These are phyloP conservation scores for Parnassius smintheus DNA, from an alignment of 2,888 invertebrate genomes.

Conservation along the genomic window DNA sequence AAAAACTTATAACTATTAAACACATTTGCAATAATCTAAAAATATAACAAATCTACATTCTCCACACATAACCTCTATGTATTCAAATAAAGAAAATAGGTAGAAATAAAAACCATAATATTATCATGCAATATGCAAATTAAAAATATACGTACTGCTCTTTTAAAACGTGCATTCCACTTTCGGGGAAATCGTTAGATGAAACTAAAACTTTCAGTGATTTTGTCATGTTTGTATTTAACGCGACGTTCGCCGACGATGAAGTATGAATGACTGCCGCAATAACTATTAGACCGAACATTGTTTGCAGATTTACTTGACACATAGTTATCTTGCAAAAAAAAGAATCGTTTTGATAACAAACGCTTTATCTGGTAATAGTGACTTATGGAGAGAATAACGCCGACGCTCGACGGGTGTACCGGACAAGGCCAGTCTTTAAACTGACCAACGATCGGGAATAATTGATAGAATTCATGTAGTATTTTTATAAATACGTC, in stretches of 20 bases:
- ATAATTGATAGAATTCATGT: background rate
- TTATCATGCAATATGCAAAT: background rate
- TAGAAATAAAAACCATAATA: background rate
- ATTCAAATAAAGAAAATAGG: background rate
- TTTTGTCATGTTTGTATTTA: slow-evolving; percentile 57
- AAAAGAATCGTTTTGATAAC: slow-evolving; percentile 25
- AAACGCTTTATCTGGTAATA: slow-evolving; percentile 24
- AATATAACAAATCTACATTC: too few relatives aligned
- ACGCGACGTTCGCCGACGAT: slow-evolving; percentile 35
- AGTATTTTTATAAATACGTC: slow-evolving; percentile 9
- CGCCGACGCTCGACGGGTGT: slow-evolving; percentile 8
- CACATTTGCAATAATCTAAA: too few relatives aligned
- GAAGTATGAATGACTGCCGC: slow-evolving; percentile 37
- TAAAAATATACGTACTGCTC: slow-evolving; percentile 78
- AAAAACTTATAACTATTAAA: too few relatives aligned
- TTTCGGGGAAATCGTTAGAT: slow-evolving; percentile 84
- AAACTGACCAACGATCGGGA: slow-evolving; percentile 15
- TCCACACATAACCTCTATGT: too few relatives aligned
- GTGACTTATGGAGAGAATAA: background rate
- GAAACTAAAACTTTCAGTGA: slow-evolving; percentile 85
- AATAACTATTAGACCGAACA: slow-evolving; percentile 25
- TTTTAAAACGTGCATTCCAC: slow-evolving; percentile 83
- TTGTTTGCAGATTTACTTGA: slow-evolving; percentile 25
- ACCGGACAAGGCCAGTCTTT: slow-evolving; percentile 20
- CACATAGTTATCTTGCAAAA: slow-evolving; percentile 24